phyloP scores from a whole-genome alignment of 35 echinoderm and acorn worm genomes.

The Ophioderma brevispina region DNA sequence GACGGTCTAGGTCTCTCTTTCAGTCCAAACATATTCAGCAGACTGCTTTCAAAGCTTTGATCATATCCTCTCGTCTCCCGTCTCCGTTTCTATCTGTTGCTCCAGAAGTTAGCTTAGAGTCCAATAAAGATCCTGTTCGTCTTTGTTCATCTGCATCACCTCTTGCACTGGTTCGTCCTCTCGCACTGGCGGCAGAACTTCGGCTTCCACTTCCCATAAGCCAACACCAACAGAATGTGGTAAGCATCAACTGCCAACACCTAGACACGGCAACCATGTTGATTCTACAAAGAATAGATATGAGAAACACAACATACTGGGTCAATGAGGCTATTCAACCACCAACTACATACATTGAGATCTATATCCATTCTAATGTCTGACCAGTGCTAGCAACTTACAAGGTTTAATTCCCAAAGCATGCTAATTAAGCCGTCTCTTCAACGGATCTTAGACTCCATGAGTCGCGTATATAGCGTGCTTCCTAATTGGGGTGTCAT shows the following conservation, averaged over 20 bases:
- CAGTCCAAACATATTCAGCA: slow-evolving; percentile 97
- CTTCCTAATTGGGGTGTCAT: neutral
- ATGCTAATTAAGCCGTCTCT: neutral
- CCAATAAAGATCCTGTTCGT: neutral
- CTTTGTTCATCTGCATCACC: neutral
- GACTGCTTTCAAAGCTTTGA: slow-evolving; percentile 86
- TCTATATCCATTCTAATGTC: neutral
- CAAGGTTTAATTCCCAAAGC: neutral
- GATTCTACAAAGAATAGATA: slow-evolving; percentile 35
- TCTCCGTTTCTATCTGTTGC: neutral
- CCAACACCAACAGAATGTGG: slow-evolving; percentile 49
- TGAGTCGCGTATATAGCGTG: neutral
- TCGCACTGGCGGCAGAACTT: neutral
- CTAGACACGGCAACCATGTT: slow-evolving; percentile 50
- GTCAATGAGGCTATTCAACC: neutral
- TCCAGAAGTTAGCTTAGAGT: neutral
- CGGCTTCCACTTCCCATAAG: slow-evolving; percentile 5
- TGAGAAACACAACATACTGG: neutral
- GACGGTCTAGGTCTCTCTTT: slow-evolving; percentile 74
- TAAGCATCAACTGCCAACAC: slow-evolving; percentile 35
- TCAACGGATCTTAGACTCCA: neutral
- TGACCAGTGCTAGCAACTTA: neutral
- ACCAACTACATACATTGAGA: neutral
- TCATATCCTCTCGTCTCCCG: slow-evolving; percentile 62
- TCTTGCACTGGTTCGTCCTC: neutral